phyloP scores from a whole-genome alignment of 2,888 invertebrate species.

The Machimus atricapillus region DNA sequence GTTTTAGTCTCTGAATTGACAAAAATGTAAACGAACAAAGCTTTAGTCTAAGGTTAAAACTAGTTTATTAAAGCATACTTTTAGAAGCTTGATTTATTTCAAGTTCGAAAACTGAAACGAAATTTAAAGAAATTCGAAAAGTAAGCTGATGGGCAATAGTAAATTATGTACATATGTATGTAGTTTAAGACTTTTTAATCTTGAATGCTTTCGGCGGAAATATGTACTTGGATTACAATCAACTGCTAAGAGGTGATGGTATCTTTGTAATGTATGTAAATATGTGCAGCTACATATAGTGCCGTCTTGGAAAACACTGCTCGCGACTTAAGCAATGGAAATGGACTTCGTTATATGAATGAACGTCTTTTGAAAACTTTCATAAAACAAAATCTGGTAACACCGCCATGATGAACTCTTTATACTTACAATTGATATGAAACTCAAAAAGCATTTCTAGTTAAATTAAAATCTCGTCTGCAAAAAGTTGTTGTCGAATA shows the following conservation, averaged over 20 bases:
- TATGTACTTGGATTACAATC: not conserved
- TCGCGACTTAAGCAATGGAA: not conserved
- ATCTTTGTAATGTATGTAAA: not conserved
- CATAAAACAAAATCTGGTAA: not conserved
- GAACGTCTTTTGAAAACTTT: not conserved
- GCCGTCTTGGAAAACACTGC: not conserved
- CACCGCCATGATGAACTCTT: not conserved
- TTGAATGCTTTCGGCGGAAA: not conserved
- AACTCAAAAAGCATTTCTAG: not conserved
- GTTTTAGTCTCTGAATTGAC: too few species aligned
- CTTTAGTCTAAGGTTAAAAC: not conserved
- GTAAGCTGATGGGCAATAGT: not conserved
- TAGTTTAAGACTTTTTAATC: not conserved
- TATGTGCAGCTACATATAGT: not conserved
- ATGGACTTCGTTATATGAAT: not conserved
- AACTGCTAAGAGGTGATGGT: too few species aligned
- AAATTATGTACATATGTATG: too few species aligned
- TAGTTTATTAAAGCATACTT: not conserved
- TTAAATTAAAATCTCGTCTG: not conserved
- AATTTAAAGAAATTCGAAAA: not conserved
- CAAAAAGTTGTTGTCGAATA: not conserved
- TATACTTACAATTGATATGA: not conserved
- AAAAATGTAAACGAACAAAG: too few species aligned
- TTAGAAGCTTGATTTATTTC: not conserved
- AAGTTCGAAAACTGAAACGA: not conserved